Base-by-base conservation (phyloP, 2,113 vertebrate species). In the Catharus minimus region DNA sequence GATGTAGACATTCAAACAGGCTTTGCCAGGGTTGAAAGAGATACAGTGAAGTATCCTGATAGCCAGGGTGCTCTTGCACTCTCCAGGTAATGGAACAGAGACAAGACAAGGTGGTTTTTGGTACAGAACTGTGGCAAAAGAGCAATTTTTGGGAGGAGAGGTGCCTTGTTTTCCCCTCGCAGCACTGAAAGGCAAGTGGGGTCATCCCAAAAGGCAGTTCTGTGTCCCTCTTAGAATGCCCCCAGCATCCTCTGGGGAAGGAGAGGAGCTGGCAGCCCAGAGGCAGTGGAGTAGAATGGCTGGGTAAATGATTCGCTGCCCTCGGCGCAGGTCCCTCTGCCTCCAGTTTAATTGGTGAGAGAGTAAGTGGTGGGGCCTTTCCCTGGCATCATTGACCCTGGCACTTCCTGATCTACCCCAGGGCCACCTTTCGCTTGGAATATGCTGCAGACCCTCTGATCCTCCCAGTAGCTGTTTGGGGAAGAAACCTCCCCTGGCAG, bases 321-420 rank as follows among this genome's bases (percentile, higher is more conserved):
- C 43, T 79, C 1, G 0, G 65, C 0, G 0, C 11, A 0, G 44
- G n/a, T 72, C 26, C 28, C 62, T 53, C 30, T 69, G 66, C 78
- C 65, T 82, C 53, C 60, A 30, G 60, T 74, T 94, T 92, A 95
- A 95, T 75, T 33, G 57, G 90, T 92, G 72, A 95, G 49, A 72
- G 81, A 95, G 46, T 82, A 95, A 94, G 86, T 36, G 53, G 33
- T 3, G 0, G 14, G 15, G 41, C 32, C 46, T 77, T 61, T 64
- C 66, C 9, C 2, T 3, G 8, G 49, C 60, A 53, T 19, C 47
- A 39, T 4, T 4, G 3, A 47, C 41, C 32, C 44, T 13, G 46
- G 39, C 81, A 46, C 0, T 0, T 74, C 68, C 50, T 58, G 21
- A 4, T 33, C 53, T 26, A 16, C 19, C 43, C 32, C 1, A 3